Base-by-base conservation (phyloP, 2,888 invertebrate species). In the Strigamia transsilvanica region DNA sequence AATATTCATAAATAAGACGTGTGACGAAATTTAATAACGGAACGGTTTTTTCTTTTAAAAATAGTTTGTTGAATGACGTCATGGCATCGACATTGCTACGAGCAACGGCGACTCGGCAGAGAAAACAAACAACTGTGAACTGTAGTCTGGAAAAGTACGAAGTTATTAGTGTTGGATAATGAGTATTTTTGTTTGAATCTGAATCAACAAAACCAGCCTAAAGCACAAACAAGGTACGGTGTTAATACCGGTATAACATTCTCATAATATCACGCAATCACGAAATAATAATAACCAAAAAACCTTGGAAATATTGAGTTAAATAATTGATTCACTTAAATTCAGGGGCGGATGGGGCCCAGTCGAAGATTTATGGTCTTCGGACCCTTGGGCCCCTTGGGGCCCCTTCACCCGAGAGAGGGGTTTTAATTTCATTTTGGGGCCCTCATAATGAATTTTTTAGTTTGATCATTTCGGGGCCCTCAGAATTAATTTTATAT, bases 11-110 rank as follows among this genome's bases (percentile, higher is more conserved):
- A n/a, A 7, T 56, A 56, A 4, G 56, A 56, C 1, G 3, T 18
- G 18, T 73, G 73, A 73, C 73, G 73, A 5, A 32, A 32, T 27
- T 73, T 73, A 73, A 27, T 73, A 73, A 27, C 27, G 27, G 73
- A 73, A 32, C 27, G 10, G 6, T 4, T 38, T 38, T 56, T n/a
- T n/a, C n/a, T n/a, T n/a, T 56, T 56, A 56, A 2, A 56, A 18
- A 27, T 27, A 27, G 27, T 27, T 27, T 27, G 27, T 56, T 73
- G 6, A 32, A 32, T 73, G 73, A 73, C 73, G 73, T 73, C 73
- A 73, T 5, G 1, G 32, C 32, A 27, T 27, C 73, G 12, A 27
- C n/a, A 73, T 73, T 73, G 73, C 73, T 27, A 73, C 23, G 27
- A 73, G 73, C 73, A 73, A 73, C 73, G 32, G 32, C 61, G 12